Evolutionary conservation across 2,113 vertebrate genomes (phyloP).

Genomic region (Piprites chloris): DNA sequence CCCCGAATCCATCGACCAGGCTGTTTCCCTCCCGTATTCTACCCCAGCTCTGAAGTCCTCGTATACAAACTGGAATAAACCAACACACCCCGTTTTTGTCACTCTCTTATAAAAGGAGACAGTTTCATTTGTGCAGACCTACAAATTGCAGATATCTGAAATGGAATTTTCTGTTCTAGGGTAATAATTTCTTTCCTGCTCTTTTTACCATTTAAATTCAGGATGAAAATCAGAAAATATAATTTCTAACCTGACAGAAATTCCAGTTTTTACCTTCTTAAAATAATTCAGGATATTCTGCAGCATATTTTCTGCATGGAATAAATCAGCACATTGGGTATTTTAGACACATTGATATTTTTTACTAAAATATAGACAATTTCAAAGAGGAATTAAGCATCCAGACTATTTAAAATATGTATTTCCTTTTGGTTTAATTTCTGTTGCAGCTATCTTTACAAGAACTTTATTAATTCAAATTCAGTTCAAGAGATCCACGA

Average conservation of each 20-base stretch:
- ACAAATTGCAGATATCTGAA: background rate
- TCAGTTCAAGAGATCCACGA: background rate
- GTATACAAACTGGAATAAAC: background rate
- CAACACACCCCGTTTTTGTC: background rate
- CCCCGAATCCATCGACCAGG: background rate
- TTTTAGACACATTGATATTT: background rate
- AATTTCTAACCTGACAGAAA: background rate
- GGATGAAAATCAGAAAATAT: background rate
- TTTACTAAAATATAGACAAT: background rate
- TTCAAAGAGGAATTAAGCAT: background rate
- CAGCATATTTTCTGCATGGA: background rate
- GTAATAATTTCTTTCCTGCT: background rate
- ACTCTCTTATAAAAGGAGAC: background rate
- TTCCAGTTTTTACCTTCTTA: background rate
- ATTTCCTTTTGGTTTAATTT: background rate
- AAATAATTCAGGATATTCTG: background rate
- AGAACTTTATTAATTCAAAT: background rate
- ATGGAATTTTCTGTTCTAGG: background rate
- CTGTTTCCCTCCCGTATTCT: background rate
- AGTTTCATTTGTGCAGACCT: background rate
- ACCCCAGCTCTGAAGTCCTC: background rate
- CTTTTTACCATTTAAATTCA: background rate
- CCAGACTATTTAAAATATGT: background rate
- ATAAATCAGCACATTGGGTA: background rate
- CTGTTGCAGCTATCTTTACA: background rate